Base-by-base conservation (phyloP, 2,888 invertebrate genomes). In the Cryptophagus acutangulus region DNA sequence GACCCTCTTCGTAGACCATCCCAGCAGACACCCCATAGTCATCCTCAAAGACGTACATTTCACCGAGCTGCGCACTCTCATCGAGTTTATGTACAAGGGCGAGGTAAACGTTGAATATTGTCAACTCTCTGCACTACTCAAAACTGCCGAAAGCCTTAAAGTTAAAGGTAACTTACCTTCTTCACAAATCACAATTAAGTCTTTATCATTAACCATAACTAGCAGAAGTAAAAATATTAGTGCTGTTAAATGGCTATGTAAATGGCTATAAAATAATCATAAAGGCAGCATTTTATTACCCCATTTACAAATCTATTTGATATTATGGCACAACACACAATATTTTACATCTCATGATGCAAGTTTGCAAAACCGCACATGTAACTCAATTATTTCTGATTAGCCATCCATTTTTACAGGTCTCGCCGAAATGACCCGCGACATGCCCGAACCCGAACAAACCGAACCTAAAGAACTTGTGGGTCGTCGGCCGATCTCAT, bases 71-170 rank as follows among this genome's bases (percentile, higher is more conserved):
- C 81, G 89, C 71, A 91, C 91, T 58, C 82, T 92, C 68, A 85
- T 92, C 70, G 90, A 91, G 79, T 92, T 91, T 82, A 92, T 92
- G 91, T 92, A 92, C 80, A 87, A 89, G 74, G 91, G 91, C 66
- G 91, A 92, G 74, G 91, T 92, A 63, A 90, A 90, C 84, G 89
- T 92, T 67, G 88, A 90, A 75, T 89, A 89, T 73, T 89, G 89
- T 76, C 88, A 89, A 76, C 78, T 91, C 69, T 87, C 88, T 69
- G 87, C 89, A 61, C 79, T 91, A 64, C 81, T 91, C 60, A 89
- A 88, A 74, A 91, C 90, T 66, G 91, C 91, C 63, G 90, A 91
- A 74, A 90, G 89, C 71, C 82, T 91, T 54, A 89, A 91, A 77
- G 90, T 91, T 48, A 89, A 91, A 74, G 91, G 58, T 57, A 45